Evolutionary conservation across 2,113 vertebrate genomes (phyloP), one percentile per base, ranked within the genome.

Genomic region (Cinclus cinclus): DNA sequence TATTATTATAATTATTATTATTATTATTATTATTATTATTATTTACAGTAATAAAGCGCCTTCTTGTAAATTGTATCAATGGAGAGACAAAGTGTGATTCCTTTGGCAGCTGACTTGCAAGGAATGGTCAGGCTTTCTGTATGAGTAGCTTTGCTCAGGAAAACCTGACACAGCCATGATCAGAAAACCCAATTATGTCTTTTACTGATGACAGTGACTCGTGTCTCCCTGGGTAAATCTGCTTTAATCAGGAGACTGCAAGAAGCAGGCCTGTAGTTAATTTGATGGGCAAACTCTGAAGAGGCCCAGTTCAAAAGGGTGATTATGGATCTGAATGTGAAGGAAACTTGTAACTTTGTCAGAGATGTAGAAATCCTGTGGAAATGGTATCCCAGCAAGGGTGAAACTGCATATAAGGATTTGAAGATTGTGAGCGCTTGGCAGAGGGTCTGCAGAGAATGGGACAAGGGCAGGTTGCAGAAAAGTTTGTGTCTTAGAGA

Each of bases 171-270:
- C 6, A 81, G 4, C 27, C 0, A 1, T 23, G 49, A 62, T 58
- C 35, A 68, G 35, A 68, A 90, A 82, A 6, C 25, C 28, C 0
- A 0, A 4, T 42, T 23, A 15, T 69, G 46, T n/a, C 42, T 82
- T 78, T 68, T 33, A 83, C 18, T 76, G 63, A 30, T 2, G 5
- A 21, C 31, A 17, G 46, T 0, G 0, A 56, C 28, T 78, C 0
- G 0, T 24, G 19, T 47, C 42, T 93, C 89, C 35, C 50, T 25
- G 37, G 58, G 42, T 63, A 88, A 69, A 86, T 55, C 46, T 5
- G 1, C 27, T 80, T 70, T 89, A 31, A 81, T 52, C 35, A 68
- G 47, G 59, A 37, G 21, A n/a, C 23, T 82, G 41, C 28, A 68
- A 64, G 59, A 75, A 75, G 22, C n/a, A 56, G 52, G 19, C 7